Conservation (phyloP, 2,888 invertebrate genomes). For the Bhutanitis thaidina region DNA sequence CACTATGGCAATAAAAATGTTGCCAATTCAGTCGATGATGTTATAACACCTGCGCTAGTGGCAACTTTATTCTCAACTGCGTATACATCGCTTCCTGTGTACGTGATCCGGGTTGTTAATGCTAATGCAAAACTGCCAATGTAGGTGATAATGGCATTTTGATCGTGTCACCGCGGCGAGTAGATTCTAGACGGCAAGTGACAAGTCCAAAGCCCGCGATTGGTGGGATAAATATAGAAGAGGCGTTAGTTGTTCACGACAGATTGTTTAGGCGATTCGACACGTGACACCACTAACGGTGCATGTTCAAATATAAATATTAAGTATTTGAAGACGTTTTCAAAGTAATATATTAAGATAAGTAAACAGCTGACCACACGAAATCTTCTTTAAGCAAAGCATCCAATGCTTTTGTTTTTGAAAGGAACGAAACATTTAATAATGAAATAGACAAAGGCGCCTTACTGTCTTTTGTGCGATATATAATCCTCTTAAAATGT, state of each 20-base stretch:
- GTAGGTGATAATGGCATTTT: background rate
- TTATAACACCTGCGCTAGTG: conserved; percentile 26
- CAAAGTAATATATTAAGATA: too few relatives aligned
- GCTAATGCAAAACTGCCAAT: conserved; percentile 10
- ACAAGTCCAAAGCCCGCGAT: conserved; percentile 2
- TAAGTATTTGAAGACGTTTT: background rate
- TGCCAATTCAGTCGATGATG: conserved; percentile 27
- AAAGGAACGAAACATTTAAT: conserved; percentile 5
- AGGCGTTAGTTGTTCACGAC: conserved; percentile 2
- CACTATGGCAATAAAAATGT: conserved; percentile 22
- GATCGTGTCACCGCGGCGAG: conserved; percentile 6
- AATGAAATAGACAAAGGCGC: background rate
- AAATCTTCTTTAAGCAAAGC: conserved; percentile 3
- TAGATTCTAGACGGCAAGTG: conserved; percentile 11
- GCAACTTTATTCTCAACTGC: conserved; percentile 19
- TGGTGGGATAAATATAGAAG: conserved; percentile 8
- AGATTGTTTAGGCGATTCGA: background rate
- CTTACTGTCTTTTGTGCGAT: conserved; percentile 5
- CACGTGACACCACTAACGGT: background rate
- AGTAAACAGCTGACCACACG: conserved; percentile 1
- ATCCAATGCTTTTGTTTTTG: conserved; percentile 4
- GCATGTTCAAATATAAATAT: background rate
- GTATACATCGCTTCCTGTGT: conserved; percentile 15
- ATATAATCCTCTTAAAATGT: conserved; percentile 16
- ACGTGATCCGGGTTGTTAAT: conserved; percentile 12